These are phyloP conservation scores for Trissoscelio sp. DNA, from an alignment of 2,888 invertebrate species.

Conservation along the genomic window DNA sequence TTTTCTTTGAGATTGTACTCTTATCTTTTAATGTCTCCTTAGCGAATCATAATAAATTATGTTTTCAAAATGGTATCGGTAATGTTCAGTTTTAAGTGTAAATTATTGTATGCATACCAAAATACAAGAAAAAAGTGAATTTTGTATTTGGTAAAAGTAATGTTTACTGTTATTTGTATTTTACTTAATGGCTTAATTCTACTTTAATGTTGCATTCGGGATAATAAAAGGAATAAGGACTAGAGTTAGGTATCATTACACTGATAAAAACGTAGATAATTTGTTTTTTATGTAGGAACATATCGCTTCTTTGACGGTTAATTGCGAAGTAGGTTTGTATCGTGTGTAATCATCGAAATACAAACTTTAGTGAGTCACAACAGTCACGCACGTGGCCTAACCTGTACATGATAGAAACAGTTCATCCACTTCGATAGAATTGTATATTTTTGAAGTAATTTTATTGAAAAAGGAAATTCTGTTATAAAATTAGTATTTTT, in stretches of 20 bases:
- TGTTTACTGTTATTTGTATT: too few species aligned
- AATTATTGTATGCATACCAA: neutral
- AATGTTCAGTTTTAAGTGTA: neutral
- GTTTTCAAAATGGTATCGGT: neutral
- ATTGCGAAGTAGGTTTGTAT: conserved; percentile 10
- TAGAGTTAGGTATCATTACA: neutral
- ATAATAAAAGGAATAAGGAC: too few species aligned
- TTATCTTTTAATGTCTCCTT: neutral
- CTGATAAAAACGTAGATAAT: neutral
- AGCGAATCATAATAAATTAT: neutral
- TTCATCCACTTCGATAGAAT: conserved; percentile 8
- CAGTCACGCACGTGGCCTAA: conserved; percentile 56
- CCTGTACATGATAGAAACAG: conserved; percentile 42
- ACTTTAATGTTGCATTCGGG: too few species aligned
- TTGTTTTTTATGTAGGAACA: neutral
- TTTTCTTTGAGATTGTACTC: conserved; percentile 10
- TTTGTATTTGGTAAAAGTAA: too few species aligned
- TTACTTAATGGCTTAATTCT: too few species aligned
- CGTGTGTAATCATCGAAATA: conserved; percentile 5
- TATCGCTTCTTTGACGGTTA: conserved; percentile 12
- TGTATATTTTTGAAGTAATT: neutral
- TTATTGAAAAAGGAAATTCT: too few species aligned
- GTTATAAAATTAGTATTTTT: too few species aligned
- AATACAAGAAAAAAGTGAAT: neutral
- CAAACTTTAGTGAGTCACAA: conserved; percentile 42